phyloP scores from a whole-genome alignment of 2,797 vertebrate species.

The Champsocephalus gunnari region DNA sequence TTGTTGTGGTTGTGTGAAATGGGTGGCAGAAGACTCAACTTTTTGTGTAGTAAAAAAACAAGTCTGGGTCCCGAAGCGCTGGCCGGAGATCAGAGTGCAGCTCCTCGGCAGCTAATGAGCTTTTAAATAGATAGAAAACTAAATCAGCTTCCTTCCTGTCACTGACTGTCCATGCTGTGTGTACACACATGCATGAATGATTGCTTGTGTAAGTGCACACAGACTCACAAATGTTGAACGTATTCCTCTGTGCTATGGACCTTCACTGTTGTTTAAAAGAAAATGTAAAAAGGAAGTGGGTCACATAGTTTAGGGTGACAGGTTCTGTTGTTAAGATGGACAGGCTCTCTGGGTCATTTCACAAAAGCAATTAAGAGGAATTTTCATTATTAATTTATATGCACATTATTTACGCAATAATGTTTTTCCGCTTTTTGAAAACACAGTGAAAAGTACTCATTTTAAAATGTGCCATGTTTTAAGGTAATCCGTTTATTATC shows the following conservation, averaged over 20 bases:
- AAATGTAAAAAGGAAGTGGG: not conserved
- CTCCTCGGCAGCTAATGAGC: conserved; percentile 52
- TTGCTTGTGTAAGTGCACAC: not conserved
- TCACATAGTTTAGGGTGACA: not conserved
- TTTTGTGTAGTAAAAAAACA: conserved; percentile 20
- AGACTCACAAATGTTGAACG: not conserved
- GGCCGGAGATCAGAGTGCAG: conserved; percentile 44
- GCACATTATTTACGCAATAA: not conserved
- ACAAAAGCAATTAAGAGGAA: not conserved
- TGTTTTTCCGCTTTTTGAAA: not conserved
- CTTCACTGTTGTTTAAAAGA: not conserved
- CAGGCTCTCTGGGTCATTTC: too few species aligned
- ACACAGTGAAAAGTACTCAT: not conserved
- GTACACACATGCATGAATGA: conserved; percentile 16
- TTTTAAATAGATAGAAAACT: conserved; percentile 56
- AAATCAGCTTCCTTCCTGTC: conserved; percentile 52
- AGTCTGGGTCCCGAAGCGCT: conserved; percentile 21
- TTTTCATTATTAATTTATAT: not conserved
- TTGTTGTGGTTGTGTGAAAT: conserved; percentile 24
- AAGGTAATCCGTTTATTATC: too few species aligned
- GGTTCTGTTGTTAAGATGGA: not conserved
- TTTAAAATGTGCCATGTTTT: not conserved
- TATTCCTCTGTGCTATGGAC: not conserved
- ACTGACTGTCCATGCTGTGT: conserved; percentile 21
- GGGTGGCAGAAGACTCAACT: conserved; percentile 7